Base-by-base conservation (phyloP, 1,140 invertebrate genomes). In the Nephila pilipes region DNA sequence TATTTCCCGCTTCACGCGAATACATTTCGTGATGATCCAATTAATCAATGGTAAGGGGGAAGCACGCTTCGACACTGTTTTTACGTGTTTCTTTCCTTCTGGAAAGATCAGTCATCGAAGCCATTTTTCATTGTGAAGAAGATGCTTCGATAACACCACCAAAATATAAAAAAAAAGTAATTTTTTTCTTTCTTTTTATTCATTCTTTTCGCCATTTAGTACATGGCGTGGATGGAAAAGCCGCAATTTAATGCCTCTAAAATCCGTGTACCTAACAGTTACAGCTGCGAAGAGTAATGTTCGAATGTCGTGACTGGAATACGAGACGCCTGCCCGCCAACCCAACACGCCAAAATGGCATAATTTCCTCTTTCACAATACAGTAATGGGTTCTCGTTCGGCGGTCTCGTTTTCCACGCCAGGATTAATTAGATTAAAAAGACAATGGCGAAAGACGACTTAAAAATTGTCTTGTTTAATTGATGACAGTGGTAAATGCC, bases 301-400 rank as follows among this genome's bases (percentile, higher is more conserved):
- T 54, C 63, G 38, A 79, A 89, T 89, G 20, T 89, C 87, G 87
- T 89, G 87, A 89, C 87, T 79, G 46, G 87, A 75, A 89, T 89
- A 55, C 36, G 25, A 32, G 36, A 46, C 55, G 83, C 54, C 55
- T 55, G n/a, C 36, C 69, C 36, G 83, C 54, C 83, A 75, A 54
- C 36, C 69, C 36, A 29, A 22, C 69, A n/a, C 38, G 60, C 20
- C 69, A 89, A 79, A 25, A 79, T 75, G 69, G 69, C 69, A 75
- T 75, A 87, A 58, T 89, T 65, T 46, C 55, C 54, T 25, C 46
- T 10, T 10, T 46, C 46, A 46, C 46, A 10, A 10, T 46, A 46
- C 46, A 46, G 46, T 10, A 46, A 46, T 46, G 58, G 54, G 54
- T 55, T 46, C 69, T 89, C n/a, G 57, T 46, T 89, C 79, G 87